Base-by-base conservation (phyloP, 2,797 vertebrate genomes). In the Tamandua tetradactyla region DNA sequence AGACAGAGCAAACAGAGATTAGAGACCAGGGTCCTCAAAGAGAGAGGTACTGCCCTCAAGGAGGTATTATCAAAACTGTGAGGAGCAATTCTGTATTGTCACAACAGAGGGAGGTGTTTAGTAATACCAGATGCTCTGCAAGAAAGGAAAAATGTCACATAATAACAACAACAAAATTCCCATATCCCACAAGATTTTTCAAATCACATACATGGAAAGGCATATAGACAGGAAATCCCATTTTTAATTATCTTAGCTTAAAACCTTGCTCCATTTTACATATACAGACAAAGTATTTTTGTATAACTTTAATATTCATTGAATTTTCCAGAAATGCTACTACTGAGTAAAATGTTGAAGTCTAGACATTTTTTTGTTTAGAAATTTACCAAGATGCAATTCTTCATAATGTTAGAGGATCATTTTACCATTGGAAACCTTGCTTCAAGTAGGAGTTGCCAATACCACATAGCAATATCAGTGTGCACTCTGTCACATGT, bases 231-330 rank as follows among this genome's bases (percentile, higher is more conserved):
- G 72, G 76, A 64, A 81, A 76, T 81, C 11, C 23, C 52, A 4
- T 93, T 87, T 89, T 44, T 68, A 94, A 90, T 8, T 80, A 80
- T 64, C 59, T 89, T 79, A 95, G 40, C 18, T 87, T 92, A 61
- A 68, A 76, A 84, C 15, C 74, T 40, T 91, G 82, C 32, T 92
- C 47, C 3, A 78, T 62, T 94, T 93, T 84, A 93, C 14, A 44
- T 59, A 25, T 10, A 89, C 84, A 66, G n/a, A n/a, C n/a, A 59
- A 94, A 52, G 8, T 75, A 87, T 81, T 79, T 90, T 89, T 91
- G 18, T 35, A 7, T 57, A 80, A 71, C 52, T 93, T 68, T 92
- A 92, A 80, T 66, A 80, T 64, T 68, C 30, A 89, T 10, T 92
- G 37, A 66, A 10, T 83, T 55, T 94, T 87, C 37, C 2, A 76